Percentiles rank a stretch among this genome's conserved stretches.
These are phyloP conservation scores for Drosophila sordidula DNA, from an alignment of 2,888 invertebrate species.

Conservation along the genomic window DNA sequence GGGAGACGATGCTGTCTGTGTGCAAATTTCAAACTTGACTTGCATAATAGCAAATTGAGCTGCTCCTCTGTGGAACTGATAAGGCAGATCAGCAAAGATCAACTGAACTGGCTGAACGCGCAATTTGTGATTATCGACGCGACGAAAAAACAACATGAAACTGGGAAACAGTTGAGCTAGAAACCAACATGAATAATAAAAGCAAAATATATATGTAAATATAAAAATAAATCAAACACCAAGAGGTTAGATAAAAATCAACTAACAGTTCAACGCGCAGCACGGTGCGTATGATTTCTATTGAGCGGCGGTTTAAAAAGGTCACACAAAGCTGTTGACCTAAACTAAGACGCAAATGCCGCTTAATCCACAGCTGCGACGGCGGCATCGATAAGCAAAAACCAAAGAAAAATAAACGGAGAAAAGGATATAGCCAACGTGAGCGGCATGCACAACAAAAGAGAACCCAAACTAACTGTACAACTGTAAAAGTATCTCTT, in stretches of 20 bases:
- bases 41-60: conserved; percentile 70
- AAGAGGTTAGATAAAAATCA: background rate
- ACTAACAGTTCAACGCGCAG: background rate
- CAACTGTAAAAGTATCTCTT: conserved; percentile 2
- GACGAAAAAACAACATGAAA: conserved; percentile 24
- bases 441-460: conserved; percentile 40
- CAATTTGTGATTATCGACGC: conserved; percentile 61
- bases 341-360: conserved; percentile 31
- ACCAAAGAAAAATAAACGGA: background rate
- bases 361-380: conserved; percentile 52
- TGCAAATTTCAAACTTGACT: conserved; percentile 56
- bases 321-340: conserved; percentile 12
- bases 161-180: background rate
- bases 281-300: conserved; percentile 31
- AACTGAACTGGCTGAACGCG: conserved; percentile 38
- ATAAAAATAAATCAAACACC: conserved; percentile 12
- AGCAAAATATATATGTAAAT: conserved; percentile 12
- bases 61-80: conserved; percentile 30
- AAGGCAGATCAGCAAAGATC: conserved; percentile 60
- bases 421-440: conserved; percentile 63
- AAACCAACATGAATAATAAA: conserved; percentile 8
- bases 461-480: background rate
- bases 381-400: conserved; percentile 4
- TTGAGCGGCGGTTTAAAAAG: conserved; percentile 12
- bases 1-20: conserved; percentile 16